Evolutionary conservation across 1,140 invertebrate species (phyloP), one percentile per base, ranked within the genome.

Genomic region (Neodiprion lecontei): DNA sequence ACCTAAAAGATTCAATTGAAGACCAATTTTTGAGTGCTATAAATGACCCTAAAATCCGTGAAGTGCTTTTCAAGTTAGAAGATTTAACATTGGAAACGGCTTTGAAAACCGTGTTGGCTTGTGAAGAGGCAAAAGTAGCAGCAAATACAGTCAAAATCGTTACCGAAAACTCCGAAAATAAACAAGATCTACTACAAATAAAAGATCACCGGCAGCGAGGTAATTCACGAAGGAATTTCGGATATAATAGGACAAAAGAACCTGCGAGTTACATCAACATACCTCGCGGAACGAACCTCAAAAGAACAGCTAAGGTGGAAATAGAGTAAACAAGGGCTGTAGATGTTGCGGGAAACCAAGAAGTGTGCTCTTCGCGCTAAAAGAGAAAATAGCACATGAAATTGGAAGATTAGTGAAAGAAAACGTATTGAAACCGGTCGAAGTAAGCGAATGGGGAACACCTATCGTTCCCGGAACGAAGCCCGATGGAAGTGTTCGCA

Each of bases 381-480:
- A 79, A 73, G 80, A 83, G 10, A 78, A 82, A 74, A 82, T 89
- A 8, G 82, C 86, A 53, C 74, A 76, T 21, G 86, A 90, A 80
- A 78, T 89, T 47, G 79, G 88, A 14, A 73, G 83, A 73, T 74
- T 89, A 49, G 80, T 81, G 47, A 47, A 69, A 10, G 72, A 78
- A 72, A 84, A 85, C 48, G 80, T 87, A n/a, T 74, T 85, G 1
- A 65, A 75, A 40, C 65, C 67, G 28, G 81, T 86, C 5, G 61
- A 77, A 70, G 74, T 76, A 69, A 79, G 77, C 28, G 76, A 83
- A 67, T 90, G 86, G 87, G 88, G 82, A 7, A 83, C 87, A 49
- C 87, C 88, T 5, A 79, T 91, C 7, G 89, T 90, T 0, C 79
- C 88, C 0, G 85, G 91, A 9, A 66, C 86, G 49, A 91, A 91